These are phyloP conservation scores for Anthopleura xanthogrammica DNA, from an alignment of 92 coral and sea anemone species.

Conservation along the genomic window DNA sequence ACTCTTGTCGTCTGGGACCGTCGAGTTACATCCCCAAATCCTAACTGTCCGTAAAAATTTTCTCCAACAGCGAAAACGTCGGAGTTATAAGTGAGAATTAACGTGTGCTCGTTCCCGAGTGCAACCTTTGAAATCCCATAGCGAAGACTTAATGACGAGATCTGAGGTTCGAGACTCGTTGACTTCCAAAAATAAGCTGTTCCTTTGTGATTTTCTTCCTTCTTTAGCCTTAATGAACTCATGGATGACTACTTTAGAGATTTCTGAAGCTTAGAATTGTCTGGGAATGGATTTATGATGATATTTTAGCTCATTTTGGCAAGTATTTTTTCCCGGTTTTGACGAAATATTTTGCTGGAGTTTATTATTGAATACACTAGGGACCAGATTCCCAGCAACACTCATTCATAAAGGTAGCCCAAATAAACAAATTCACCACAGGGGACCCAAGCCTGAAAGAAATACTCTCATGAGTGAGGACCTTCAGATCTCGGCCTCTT, in stretches of 20 bases:
- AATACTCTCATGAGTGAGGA: too few species aligned
- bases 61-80: slow-evolving; percentile 82
- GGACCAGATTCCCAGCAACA: slow-evolving; percentile 14
- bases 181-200: slow-evolving; percentile 92
- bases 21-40: slow-evolving; percentile 73
- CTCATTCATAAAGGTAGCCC: neutral
- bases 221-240: slow-evolving; percentile 26
- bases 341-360: neutral
- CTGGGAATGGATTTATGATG: neutral
- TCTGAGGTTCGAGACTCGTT: slow-evolving; percentile 77
- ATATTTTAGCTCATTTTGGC: neutral
- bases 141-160: slow-evolving; percentile 55
- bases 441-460: too few species aligned
- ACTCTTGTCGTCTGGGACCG: slow-evolving; percentile 63
- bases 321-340: neutral
- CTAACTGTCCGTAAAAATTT: slow-evolving; percentile 89
- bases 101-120: slow-evolving; percentile 78
- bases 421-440: neutral
- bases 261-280: neutral
- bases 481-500: too few species aligned
- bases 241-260: slow-evolving; percentile 16
- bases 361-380: slow-evolving; percentile 28
- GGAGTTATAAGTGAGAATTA: slow-evolving; percentile 76
- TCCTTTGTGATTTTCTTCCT: slow-evolving; percentile 71
- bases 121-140: slow-evolving; percentile 90